Conservation (phyloP, 1,140 invertebrate genomes). For the Diplogasteroides magnus region DNA sequence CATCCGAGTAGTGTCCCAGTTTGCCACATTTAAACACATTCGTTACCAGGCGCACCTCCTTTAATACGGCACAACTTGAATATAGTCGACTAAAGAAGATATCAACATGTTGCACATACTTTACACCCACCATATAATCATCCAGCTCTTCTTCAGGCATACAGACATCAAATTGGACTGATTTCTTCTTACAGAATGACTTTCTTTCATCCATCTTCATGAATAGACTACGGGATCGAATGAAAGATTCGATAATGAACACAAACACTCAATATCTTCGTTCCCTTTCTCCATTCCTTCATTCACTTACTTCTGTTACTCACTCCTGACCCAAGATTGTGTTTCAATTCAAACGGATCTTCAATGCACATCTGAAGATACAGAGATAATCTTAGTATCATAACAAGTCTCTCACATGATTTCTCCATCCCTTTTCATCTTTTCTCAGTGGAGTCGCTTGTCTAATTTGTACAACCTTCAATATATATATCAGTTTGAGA, state of each 20-base stretch:
- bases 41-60: background rate
- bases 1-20: background rate
- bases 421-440: conserved; percentile 22
- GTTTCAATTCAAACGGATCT: conserved; percentile 28
- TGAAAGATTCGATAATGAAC: background rate
- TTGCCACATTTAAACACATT: background rate
- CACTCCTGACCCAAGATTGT: conserved; percentile 20
- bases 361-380: conserved; percentile 15
- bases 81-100: too few relatives aligned
- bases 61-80: too few relatives aligned
- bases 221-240: background rate
- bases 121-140: too few relatives aligned
- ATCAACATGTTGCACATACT: too few relatives aligned
- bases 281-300: too few relatives aligned
- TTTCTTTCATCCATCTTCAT: background rate
- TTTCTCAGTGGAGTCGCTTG: conserved; percentile 10
- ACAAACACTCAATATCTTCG: background rate
- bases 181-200: too few relatives aligned
- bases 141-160: too few relatives aligned
- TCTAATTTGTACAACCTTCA: conserved; percentile 23
- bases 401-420: background rate
- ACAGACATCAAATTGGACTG: too few relatives aligned
- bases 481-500: background rate
- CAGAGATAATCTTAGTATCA: background rate
- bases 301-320: conserved; percentile 19